Evolutionary conservation across 2,113 vertebrate genomes (phyloP).

Genomic region (Procapra przewalskii): DNA sequence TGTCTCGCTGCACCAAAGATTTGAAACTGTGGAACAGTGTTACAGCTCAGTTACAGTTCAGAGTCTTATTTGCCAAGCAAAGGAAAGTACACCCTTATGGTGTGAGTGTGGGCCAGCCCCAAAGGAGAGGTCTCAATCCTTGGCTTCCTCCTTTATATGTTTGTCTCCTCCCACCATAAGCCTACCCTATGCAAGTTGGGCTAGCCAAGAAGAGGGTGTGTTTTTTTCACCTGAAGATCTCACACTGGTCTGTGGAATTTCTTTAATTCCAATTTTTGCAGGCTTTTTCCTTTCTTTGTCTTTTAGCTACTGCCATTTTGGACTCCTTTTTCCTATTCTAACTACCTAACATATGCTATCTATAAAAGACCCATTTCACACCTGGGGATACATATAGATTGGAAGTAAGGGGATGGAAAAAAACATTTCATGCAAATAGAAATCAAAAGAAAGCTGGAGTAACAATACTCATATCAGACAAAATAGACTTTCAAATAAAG

Average conservation of each 20-base stretch:
- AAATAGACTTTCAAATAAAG: not conserved
- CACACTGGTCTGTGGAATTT: not conserved
- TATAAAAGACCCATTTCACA: not conserved
- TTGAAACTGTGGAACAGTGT: not conserved
- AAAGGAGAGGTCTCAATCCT: not conserved
- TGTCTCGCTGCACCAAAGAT: not conserved
- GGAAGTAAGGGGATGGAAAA: not conserved
- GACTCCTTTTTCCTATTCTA: not conserved
- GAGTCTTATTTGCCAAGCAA: not conserved
- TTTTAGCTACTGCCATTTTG: not conserved
- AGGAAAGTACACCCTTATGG: not conserved
- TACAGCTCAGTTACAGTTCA: not conserved
- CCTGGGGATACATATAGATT: not conserved
- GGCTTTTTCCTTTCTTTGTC: not conserved
- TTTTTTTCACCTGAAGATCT: not conserved
- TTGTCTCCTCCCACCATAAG: not conserved
- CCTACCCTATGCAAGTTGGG: not conserved
- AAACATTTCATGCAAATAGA: not conserved
- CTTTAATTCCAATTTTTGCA: not conserved
- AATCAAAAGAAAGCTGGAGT: not conserved
- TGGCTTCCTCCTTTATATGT: not conserved
- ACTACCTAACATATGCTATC: not conserved
- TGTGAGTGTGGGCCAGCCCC: not conserved
- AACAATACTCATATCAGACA: not conserved
- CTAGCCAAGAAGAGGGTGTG: not conserved